These are phyloP conservation scores for Capromys pilorides DNA, from an alignment of 2,797 vertebrate species.

Conservation along the genomic window DNA sequence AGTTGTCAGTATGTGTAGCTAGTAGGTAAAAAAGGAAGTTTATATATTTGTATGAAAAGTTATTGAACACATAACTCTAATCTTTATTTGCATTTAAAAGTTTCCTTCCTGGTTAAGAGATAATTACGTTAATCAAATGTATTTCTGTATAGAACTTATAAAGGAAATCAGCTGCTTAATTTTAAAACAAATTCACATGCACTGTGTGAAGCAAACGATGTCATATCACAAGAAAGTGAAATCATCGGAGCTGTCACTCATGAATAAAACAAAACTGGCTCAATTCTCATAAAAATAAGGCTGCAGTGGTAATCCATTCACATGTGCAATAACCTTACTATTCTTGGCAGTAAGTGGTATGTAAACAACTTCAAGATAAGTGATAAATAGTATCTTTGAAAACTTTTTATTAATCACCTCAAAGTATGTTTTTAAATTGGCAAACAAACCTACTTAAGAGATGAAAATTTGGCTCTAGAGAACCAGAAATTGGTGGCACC, in stretches of 20 bases:
- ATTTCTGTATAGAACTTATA: not conserved
- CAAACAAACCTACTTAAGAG: not conserved
- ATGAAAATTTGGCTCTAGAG: not conserved
- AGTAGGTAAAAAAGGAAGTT: not conserved
- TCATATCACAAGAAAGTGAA: not conserved
- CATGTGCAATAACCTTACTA: not conserved
- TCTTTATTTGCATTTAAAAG: not conserved
- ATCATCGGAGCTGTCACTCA: not conserved
- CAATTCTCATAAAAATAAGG: not conserved
- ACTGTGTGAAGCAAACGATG: not conserved
- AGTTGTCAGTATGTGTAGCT: fast-evolving
- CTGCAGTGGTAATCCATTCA: not conserved
- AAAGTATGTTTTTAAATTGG: not conserved
- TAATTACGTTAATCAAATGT: not conserved
- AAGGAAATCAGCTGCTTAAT: slow-evolving; percentile 17
- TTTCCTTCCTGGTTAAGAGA: not conserved
- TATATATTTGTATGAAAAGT: too few relatives aligned
- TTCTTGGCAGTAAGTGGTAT: slow-evolving; percentile 2
- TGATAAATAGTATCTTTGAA: not conserved
- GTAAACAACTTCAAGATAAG: not conserved
- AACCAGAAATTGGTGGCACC: not conserved
- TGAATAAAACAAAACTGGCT: not conserved
- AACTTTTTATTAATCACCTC: not conserved
- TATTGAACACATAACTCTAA: not conserved
- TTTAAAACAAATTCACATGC: not conserved